Evolutionary conservation across 2,888 invertebrate species (phyloP).

Genomic region (Leptogaster cylindrica): DNA sequence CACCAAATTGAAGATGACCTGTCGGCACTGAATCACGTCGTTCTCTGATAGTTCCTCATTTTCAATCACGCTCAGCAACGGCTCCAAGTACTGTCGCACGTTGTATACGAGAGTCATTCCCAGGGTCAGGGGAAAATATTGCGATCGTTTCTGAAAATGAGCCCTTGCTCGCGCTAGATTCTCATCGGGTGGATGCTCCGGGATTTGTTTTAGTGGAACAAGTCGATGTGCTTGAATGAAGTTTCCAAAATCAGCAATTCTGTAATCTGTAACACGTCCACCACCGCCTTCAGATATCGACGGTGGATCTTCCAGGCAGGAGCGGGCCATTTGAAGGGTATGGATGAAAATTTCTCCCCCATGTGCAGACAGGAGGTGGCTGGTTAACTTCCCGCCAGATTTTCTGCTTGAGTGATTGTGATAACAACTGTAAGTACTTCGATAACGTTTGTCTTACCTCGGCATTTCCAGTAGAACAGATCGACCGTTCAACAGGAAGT

Average conservation of each 20-base stretch:
- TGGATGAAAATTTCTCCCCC: slow-evolving; percentile 97
- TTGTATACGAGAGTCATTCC: slow-evolving; percentile 88
- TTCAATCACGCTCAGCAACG: slow-evolving; percentile 77
- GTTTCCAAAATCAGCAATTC: slow-evolving; percentile 83
- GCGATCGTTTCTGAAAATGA: slow-evolving; percentile 77
- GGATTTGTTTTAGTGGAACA: slow-evolving; percentile 70
- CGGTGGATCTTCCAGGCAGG: slow-evolving; percentile 92
- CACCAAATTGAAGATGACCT: slow-evolving; percentile 80
- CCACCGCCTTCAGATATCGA: slow-evolving; percentile 94
- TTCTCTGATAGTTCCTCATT: slow-evolving; percentile 85
- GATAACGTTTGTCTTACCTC: slow-evolving; percentile 58
- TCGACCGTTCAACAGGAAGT: slow-evolving; percentile 94
- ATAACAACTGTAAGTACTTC: neutral
- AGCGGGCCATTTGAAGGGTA: slow-evolving; percentile 81
- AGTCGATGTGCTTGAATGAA: slow-evolving; percentile 85
- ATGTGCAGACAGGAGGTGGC: slow-evolving; percentile 91
- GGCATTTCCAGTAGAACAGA: slow-evolving; percentile 92
- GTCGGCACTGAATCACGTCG: slow-evolving; percentile 85
- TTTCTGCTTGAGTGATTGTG: slow-evolving; percentile 63
- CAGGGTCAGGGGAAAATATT: slow-evolving; percentile 89
- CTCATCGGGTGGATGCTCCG: slow-evolving; percentile 53
- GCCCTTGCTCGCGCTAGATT: slow-evolving; percentile 70
- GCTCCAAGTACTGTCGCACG: slow-evolving; percentile 78
- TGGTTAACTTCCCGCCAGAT: slow-evolving; percentile 84
- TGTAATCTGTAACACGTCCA: slow-evolving; percentile 90